Base-by-base conservation (phyloP, 2,797 vertebrate genomes). In the Sebastolobus alascanus region DNA sequence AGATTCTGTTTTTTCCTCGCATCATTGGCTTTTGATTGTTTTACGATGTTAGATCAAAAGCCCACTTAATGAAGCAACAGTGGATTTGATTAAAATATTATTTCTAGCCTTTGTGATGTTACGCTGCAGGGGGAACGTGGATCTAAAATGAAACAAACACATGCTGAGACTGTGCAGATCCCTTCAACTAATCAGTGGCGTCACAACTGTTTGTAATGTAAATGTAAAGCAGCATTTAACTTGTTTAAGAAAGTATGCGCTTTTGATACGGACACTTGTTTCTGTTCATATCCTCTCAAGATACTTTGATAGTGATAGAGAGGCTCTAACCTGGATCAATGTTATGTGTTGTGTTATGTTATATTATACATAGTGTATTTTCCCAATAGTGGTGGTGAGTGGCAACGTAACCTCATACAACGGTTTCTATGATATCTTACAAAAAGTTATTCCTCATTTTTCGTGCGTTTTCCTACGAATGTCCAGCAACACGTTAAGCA, bases 21-120 rank as follows among this genome's bases (percentile, higher is more conserved):
- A 56, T 60, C 9, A 37, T 43, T 79, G 40, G 20, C 29, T 67
- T 78, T 78, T 43, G 3, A 56, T 59, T 80, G n/a, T 63, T 78
- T 71, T 43, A 25, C 35, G 56, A 59, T 46, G 13, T 75, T 54
- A 4, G 4, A 16, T 66, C 4, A 5, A 60, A 71, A 74, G 5
- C 37, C 22, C 12, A 33, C 10, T 68, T 56, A 50, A 83, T 75
- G 29, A 63, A 43, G 14, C 16, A 40, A 22, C 31, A 27, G 10
- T 6, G 60, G 10, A 18, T 73, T 38, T 9, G 46, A 31, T 77
- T n/a, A 25, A 43, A 59, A 40, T 8, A 29, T 52, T 25, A 54
- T n/a, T 54, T 74, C 25, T 6, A 14, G 2, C 2, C 14, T 65
- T 54, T 29, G 12, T 10, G 8, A 64, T 71, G 43, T 59, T 52